phyloP scores from a whole-genome alignment of 2,113 vertebrate genomes.

The Cairina moschata region DNA sequence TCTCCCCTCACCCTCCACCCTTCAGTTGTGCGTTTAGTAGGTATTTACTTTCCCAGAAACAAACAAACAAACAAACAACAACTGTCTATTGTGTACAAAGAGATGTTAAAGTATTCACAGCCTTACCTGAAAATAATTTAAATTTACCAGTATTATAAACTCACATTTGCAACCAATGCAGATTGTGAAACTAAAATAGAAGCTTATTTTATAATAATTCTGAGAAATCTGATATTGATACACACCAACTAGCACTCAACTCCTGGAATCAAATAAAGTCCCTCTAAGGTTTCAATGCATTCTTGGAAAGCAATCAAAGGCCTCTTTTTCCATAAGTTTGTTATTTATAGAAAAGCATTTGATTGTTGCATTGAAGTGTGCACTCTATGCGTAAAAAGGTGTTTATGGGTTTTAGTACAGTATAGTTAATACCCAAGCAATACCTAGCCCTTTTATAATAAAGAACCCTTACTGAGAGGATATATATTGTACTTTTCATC shows the following conservation, averaged over 20 bases:
- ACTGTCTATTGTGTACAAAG: not conserved
- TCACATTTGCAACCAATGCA: not conserved
- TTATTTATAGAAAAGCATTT: constrained; percentile 81
- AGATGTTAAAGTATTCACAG: not conserved
- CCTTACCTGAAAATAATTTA: not conserved
- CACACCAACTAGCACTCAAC: not conserved
- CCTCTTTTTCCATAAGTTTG: constrained; percentile 70
- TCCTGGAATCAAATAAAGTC: constrained; percentile 33
- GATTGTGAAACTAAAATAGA: not conserved
- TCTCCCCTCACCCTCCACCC: not conserved
- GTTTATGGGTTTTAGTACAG: constrained; percentile 82
- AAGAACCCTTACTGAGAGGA: constrained; percentile 71
- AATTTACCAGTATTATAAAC: not conserved
- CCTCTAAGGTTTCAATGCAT: constrained; percentile 67
- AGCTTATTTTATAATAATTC: not conserved
- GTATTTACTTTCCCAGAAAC: not conserved
- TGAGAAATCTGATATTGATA: not conserved
- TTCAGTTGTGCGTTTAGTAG: not conserved
- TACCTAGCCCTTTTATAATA: constrained; percentile 74
- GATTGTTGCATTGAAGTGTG: constrained; percentile 79
- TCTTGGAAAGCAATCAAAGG: constrained; percentile 78
- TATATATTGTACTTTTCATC: constrained; percentile 66
- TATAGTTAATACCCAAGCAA: constrained; percentile 80
- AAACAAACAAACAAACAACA: not conserved
- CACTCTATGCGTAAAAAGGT: constrained; percentile 79